These are phyloP conservation scores for Galbula dea DNA, from an alignment of 2,113 vertebrate genomes.

Conservation along the genomic window DNA sequence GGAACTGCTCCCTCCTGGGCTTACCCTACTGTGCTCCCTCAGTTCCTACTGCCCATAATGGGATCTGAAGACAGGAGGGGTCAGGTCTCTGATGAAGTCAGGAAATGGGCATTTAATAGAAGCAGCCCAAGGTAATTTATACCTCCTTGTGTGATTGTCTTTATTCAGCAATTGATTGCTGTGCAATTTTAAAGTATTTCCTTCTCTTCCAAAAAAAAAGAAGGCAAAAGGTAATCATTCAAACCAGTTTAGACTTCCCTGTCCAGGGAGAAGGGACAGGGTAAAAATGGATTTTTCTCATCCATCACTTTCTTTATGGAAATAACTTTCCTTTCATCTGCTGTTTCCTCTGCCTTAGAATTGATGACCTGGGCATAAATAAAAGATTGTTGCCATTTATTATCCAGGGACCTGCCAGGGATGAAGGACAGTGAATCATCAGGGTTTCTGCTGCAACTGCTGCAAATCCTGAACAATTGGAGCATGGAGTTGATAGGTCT, in stretches of 20 bases:
- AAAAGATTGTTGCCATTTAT: slow-evolving; percentile 52
- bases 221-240: neutral
- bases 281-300: slow-evolving; percentile 41
- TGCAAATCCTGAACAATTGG: slow-evolving; percentile 12
- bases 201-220: neutral
- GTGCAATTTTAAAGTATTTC: neutral
- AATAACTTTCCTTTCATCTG: slow-evolving; percentile 9
- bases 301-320: slow-evolving; percentile 24
- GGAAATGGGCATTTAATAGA: neutral
- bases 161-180: slow-evolving; percentile 17
- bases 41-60: neutral
- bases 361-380: slow-evolving; percentile 44
- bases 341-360: slow-evolving; percentile 21
- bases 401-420: slow-evolving; percentile 38
- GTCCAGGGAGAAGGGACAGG: neutral
- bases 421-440: slow-evolving; percentile 41
- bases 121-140: neutral
- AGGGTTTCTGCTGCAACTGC: slow-evolving; percentile 20
- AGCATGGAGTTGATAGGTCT: neutral
- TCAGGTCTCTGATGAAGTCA: neutral
- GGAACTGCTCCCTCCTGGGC: slow-evolving; percentile 3
- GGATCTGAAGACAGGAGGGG: neutral
- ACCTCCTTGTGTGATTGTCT: slow-evolving; percentile 10
- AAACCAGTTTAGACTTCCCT: neutral
- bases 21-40: neutral